Evolutionary conservation across 2,113 vertebrate species (phyloP), one percentile per base, ranked within the genome.

Genomic region (Epinephelus fuscoguttatus): DNA sequence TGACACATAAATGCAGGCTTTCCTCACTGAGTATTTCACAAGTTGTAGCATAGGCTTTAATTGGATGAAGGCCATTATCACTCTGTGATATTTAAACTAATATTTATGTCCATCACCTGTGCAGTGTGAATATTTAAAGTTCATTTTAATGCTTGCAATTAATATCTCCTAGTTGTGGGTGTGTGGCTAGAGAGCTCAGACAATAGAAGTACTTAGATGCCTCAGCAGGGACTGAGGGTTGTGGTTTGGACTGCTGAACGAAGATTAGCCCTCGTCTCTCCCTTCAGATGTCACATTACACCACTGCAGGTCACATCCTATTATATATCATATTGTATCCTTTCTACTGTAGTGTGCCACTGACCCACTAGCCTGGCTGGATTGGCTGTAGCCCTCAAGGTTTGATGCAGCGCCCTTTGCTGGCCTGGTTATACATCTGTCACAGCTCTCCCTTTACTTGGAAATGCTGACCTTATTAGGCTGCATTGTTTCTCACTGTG

Each of bases 291-390:
- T 73, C 71, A 61, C 52, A 57, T 84, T 55, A 70, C n/a, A 50
- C 19, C 55, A 59, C 70, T 25, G 40, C 53, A 68, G 57, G 21
- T 74, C 62, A 75, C 57, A 50, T 81, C 45, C 52, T 69, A 23
- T 59, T 3, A n/a, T 62, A 15, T 19, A 56, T 59, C 40, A 37
- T 47, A 10, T 8, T 56, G 2, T 40, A 21, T 30, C 45, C 15
- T 27, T n/a, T 84, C 66, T 13, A 4, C 33, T 67, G 14, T 57
- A 27, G 42, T 30, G 64, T 18, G 73, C 60, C n/a, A 60, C 47
- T 84, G 83, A 84, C 78, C 89, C 50, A 69, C 11, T 47, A 60
- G 33, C 53, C 42, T 19, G 25, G 15, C 25, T 47, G 37, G 50
- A 76, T 56, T 66, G 52, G n/a, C 62, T 14, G 47, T 25, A 30